A percentile compares a stretch with the other conserved stretches of the same genome.
These are phyloP conservation scores for Blera fallax DNA, from an alignment of 2,888 invertebrate species.

Conservation along the genomic window DNA sequence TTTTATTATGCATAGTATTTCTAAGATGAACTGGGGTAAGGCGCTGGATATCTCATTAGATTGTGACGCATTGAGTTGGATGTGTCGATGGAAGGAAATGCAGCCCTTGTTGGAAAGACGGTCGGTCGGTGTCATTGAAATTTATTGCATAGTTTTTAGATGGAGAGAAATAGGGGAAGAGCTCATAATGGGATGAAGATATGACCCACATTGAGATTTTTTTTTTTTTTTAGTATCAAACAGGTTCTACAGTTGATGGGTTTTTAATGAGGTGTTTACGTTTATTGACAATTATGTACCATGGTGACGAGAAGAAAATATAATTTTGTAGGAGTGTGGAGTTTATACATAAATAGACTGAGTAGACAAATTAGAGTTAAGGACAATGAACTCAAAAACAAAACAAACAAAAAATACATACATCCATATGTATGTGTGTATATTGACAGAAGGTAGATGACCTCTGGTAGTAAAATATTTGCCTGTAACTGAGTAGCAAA, in stretches of 20 bases:
- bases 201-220: conserved; percentile 65
- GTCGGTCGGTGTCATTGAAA: conserved; percentile 30
- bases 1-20: background rate
- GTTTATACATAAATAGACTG: background rate
- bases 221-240: conserved; percentile 58
- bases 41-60: conserved; percentile 14
- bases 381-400: background rate
- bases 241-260: conserved; percentile 61
- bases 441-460: too few relatives aligned
- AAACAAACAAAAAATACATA: too few relatives aligned
- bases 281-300: conserved; percentile 50
- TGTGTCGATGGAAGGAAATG: background rate
- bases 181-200: conserved; percentile 35
- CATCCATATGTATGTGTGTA: too few relatives aligned
- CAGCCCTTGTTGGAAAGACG: conserved; percentile 29
- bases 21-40: background rate
- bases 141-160: conserved; percentile 71
- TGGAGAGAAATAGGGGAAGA: conserved; percentile 53
- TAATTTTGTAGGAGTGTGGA: background rate
- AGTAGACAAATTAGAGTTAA: background rate
- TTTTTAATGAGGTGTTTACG: conserved; percentile 66
- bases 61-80: conserved; percentile 10
- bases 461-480: too few relatives aligned
- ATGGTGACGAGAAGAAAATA: background rate
- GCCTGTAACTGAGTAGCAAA: too few relatives aligned